Evolutionary conservation across 2,113 vertebrate genomes (phyloP), one percentile per base, ranked within the genome.

Genomic region (Uria lomvia): DNA sequence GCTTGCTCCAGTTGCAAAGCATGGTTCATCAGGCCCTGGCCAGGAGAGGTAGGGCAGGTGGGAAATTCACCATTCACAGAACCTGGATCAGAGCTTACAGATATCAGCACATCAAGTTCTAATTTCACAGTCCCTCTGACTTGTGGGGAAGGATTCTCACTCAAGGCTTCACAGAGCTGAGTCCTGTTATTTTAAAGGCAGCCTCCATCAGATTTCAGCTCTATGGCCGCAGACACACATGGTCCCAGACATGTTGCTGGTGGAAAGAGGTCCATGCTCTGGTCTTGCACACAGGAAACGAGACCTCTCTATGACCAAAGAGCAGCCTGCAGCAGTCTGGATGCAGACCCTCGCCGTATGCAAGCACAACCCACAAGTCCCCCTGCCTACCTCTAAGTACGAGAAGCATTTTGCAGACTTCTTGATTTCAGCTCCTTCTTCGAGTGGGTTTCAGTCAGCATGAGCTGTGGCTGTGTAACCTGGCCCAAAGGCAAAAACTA

Each of bases 51-150:
- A 4, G 20, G 22, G 11, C 15, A 34, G 21, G 22, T 45, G 24
- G 10, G 20, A 47, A 83, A 60, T n/a, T 43, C 30, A 83, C 29
- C 11, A 11, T 66, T 53, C 20, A 19, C 18, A 43, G 23, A 5
- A 36, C 26, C 30, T 63, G 20, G 2, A 20, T 71, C 11, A 50
- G 4, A 68, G 8, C 11, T 95, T 68, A 32, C 29, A 26, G 45
- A 6, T n/a, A 78, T 49, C 45, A 43, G 11, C 0, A 0, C 1
- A 0, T 58, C 36, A 40, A 2, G 26, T 80, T 49, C 42, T 43
- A 32, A 72, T 29, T 55, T 42, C 29, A 21, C 15, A 16, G n/a
- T 16, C 11, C 2, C 12, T 56, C 24, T 67, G 67, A 5, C 15
- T 50, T 62, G 11, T 15, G 32, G 8, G 4, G 34, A 77, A 55